These are phyloP conservation scores for Neotoxoptera formosana DNA, from an alignment of 1,140 invertebrate species.

Conservation along the genomic window DNA sequence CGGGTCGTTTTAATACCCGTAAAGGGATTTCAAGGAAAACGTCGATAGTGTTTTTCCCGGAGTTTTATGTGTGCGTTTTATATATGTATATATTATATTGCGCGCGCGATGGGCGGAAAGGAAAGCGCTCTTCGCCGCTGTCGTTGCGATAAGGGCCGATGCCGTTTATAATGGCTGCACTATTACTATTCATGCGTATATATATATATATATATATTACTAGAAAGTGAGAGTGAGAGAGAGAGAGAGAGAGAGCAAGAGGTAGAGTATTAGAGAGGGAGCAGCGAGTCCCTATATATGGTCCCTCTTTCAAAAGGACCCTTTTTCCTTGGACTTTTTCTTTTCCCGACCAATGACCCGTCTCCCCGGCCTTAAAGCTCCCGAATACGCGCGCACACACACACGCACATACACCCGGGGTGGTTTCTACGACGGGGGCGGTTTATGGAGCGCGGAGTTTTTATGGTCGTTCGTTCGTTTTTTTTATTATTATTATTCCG, in stretches of 20 bases:
- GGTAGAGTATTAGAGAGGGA: conserved; percentile 8
- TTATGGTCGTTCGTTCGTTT: conserved; percentile 40
- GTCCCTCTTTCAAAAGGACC: conserved; percentile 53
- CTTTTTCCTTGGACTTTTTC: conserved; percentile 56
- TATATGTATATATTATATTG: conserved; percentile 7
- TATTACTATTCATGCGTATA: background rate
- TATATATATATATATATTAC: background rate
- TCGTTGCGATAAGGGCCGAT: conserved; percentile 55
- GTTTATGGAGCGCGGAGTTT: conserved; percentile 56
- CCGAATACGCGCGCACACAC: background rate
- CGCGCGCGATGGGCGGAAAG: conserved; percentile 29
- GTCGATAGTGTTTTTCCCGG: conserved; percentile 53
- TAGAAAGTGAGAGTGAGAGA: background rate
- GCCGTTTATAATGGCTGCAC: conserved; percentile 54
- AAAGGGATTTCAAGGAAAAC: conserved; percentile 57
- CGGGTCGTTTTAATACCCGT: conserved; percentile 56
- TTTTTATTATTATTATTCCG: conserved; percentile 31
- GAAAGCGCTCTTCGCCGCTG: conserved; percentile 31
- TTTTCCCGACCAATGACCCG: conserved; percentile 56
- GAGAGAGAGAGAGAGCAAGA: background rate
- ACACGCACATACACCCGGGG: background rate
- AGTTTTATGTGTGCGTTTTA: conserved; percentile 26
- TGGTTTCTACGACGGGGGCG: conserved; percentile 39
- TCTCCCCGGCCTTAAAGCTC: conserved; percentile 48
- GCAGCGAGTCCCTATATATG: background rate